Evolutionary conservation across 2,888 invertebrate species (phyloP), one percentile per base, ranked within the genome.

Genomic region (Cheilosia variabilis): DNA sequence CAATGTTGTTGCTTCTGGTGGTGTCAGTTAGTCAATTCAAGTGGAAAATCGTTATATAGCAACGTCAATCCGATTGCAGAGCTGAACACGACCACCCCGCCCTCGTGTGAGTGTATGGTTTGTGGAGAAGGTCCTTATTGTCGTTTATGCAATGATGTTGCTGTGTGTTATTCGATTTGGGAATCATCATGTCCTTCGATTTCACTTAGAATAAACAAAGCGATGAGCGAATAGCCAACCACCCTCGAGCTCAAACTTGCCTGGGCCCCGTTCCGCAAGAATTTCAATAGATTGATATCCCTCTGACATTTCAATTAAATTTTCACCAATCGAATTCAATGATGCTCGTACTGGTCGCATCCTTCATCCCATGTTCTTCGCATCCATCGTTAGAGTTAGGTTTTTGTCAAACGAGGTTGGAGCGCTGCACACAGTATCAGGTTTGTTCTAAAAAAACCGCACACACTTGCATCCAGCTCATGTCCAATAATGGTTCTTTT

Each of bases 291-390:
- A 86, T 80, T 86, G 84, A 86, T 86, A 80, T 86, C 60, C 84
- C 68, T 82, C 68, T 81, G 86, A 87, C 77, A 82, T 87, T 87
- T 87, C 86, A 87, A 87, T 87, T 87, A 87, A 87, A 87, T 87
- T 87, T 87, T 82, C 77, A 81, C 86, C 86, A 86, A 72, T 86
- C 72, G 81, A 77, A 68, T 63, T 81, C 72, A 72, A 63, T 81
- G 81, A 81, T 77, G 81, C 73, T 73, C 81, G 43, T 73, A 60
- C 65, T 66, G 80, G 76, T 68, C 86, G 71, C 84, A 80, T 75
- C 79, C 45, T 75, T 86, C 76, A 81, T 69, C 58, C 69, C 66
- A 17, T 68, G 22, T 41, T 63, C 31, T 47, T 31, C 66, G 55
- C 57, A 72, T 69, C 65, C 62, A 72, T 72, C 72, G 86, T 72